phyloP scores from a whole-genome alignment of 2,888 invertebrate species.

The Diaphora mendica region DNA sequence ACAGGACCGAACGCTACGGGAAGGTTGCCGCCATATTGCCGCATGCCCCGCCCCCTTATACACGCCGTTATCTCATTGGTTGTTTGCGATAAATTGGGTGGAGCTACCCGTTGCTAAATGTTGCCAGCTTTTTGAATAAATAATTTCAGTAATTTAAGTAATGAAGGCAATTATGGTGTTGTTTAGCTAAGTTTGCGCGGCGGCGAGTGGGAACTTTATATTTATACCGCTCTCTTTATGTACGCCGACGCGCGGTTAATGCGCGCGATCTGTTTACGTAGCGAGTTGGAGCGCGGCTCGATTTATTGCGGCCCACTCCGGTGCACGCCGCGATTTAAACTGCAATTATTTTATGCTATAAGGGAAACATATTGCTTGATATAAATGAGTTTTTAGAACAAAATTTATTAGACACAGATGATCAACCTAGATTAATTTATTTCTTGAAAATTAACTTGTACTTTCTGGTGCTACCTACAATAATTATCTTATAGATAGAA shows the following conservation, averaged over 20 bases:
- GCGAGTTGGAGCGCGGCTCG: slow-evolving; percentile 71
- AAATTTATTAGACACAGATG: slow-evolving; percentile 52
- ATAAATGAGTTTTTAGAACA: slow-evolving; percentile 69
- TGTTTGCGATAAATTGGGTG: slow-evolving; percentile 59
- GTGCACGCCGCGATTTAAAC: slow-evolving; percentile 83
- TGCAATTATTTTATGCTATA: slow-evolving; percentile 83
- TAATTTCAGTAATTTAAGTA: slow-evolving; percentile 87
- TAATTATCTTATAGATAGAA: neutral
- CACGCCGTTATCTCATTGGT: slow-evolving; percentile 68
- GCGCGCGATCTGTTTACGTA: slow-evolving; percentile 86
- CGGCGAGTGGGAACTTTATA: slow-evolving; percentile 85
- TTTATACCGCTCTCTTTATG: slow-evolving; percentile 86
- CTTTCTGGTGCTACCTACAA: neutral
- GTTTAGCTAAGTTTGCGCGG: slow-evolving; percentile 87
- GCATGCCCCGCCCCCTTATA: slow-evolving; percentile 71
- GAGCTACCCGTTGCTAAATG: slow-evolving; percentile 75
- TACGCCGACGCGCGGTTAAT: slow-evolving; percentile 86
- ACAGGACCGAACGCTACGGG: slow-evolving; percentile 57
- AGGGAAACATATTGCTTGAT: slow-evolving; percentile 80
- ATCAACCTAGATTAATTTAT: slow-evolving; percentile 28
- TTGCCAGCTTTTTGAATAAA: slow-evolving; percentile 87
- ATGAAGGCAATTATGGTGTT: slow-evolving; percentile 87
- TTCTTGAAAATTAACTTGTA: slow-evolving; percentile 3
- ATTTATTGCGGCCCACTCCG: slow-evolving; percentile 82
- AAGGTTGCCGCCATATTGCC: slow-evolving; percentile 82